Conservation (phyloP, 2,797 vertebrate species). For the Takifugu rubripes region DNA sequence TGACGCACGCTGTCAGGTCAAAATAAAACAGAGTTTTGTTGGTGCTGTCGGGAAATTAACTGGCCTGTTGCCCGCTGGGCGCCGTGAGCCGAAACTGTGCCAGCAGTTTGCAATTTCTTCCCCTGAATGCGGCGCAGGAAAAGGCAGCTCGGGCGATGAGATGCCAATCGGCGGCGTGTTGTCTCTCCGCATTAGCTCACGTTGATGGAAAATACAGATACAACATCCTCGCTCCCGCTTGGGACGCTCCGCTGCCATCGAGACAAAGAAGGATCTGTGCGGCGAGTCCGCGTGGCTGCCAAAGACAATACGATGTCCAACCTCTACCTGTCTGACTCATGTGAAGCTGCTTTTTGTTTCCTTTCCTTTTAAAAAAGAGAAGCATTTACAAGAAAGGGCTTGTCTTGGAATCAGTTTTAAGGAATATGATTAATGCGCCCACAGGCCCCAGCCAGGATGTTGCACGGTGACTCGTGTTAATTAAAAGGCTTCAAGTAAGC, state of each 20-base stretch:
- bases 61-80: too few relatives aligned
- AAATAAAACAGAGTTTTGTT: too few relatives aligned
- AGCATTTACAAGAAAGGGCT: slow-evolving; percentile 57
- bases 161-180: slow-evolving; percentile 22
- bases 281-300: slow-evolving; percentile 37
- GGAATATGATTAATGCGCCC: slow-evolving; percentile 50
- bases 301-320: slow-evolving; percentile 64
- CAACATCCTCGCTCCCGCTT: slow-evolving; percentile 37
- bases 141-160: background rate
- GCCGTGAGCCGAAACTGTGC: too few relatives aligned
- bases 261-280: slow-evolving; percentile 69
- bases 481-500: slow-evolving; percentile 54
- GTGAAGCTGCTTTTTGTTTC: slow-evolving; percentile 29
- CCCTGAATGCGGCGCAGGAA: too few relatives aligned
- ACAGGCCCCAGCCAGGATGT: slow-evolving; percentile 27
- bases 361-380: background rate
- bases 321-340: slow-evolving; percentile 68
- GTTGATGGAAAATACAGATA: slow-evolving; percentile 55
- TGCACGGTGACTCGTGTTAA: slow-evolving; percentile 45
- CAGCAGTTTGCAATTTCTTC: too few relatives aligned
- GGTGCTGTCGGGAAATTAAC: too few relatives aligned
- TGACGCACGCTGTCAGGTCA: too few relatives aligned
- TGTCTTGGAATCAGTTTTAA: slow-evolving; percentile 39
- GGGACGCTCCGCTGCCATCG: slow-evolving; percentile 39
- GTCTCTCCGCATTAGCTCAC: slow-evolving; percentile 18